These are phyloP conservation scores for Macrochelys suwanniensis DNA, from an alignment of 2,797 vertebrate species.

Conservation along the genomic window DNA sequence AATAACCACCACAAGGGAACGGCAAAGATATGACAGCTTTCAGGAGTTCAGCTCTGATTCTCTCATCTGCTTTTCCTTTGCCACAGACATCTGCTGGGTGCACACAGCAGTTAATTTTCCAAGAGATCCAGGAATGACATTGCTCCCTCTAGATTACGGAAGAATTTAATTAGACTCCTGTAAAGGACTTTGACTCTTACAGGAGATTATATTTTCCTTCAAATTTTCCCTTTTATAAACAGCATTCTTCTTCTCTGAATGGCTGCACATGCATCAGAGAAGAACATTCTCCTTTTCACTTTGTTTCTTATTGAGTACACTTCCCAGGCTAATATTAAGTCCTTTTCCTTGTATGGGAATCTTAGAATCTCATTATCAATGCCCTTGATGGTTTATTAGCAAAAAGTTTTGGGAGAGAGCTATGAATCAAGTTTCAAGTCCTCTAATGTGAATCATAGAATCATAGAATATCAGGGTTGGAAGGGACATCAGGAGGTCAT, in stretches of 20 bases:
- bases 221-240: background rate
- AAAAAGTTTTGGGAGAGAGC: background rate
- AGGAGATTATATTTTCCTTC: background rate
- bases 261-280: background rate
- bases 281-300: background rate
- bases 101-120: background rate
- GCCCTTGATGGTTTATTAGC: background rate
- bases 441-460: background rate
- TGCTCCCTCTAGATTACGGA: fast-evolving
- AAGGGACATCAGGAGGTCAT: too few relatives aligned
- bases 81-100: background rate
- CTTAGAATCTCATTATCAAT: background rate
- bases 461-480: too few relatives aligned
- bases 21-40: background rate
- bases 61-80: background rate
- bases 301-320: slow-evolving; percentile 14
- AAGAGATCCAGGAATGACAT: background rate
- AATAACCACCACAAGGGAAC: background rate
- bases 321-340: background rate
- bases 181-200: background rate
- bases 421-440: background rate
- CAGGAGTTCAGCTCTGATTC: background rate
- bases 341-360: slow-evolving; percentile 28
- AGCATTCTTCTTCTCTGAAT: background rate
- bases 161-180: background rate